phyloP scores from a whole-genome alignment of 2,888 invertebrate species.

The Lydus trimaculatus region DNA sequence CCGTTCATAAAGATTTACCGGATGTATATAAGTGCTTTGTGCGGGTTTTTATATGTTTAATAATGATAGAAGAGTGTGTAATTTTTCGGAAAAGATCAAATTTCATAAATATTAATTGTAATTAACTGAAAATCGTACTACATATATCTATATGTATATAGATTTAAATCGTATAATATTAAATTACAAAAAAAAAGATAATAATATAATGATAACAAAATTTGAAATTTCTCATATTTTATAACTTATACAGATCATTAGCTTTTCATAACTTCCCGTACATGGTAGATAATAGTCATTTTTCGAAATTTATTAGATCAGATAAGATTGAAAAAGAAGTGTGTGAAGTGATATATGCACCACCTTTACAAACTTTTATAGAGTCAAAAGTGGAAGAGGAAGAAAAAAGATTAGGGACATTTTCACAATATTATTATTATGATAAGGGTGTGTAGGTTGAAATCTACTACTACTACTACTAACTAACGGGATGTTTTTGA shows the following conservation, averaged over 20 bases:
- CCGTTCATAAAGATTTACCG: too few species aligned
- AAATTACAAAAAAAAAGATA: background rate
- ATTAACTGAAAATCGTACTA: background rate
- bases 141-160: too few species aligned
- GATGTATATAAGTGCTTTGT: too few species aligned
- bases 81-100: background rate
- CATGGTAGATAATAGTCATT: background rate
- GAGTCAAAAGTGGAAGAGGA: background rate
- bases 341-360: background rate
- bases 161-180: background rate
- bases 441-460: background rate
- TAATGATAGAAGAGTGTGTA: too few species aligned
- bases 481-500: constrained; percentile 22
- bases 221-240: too few species aligned
- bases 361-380: background rate
- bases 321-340: background rate
- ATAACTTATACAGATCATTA: background rate
- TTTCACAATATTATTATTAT: background rate
- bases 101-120: background rate
- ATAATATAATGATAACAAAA: too few species aligned
- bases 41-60: too few species aligned
- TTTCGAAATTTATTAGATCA: constrained; percentile 3
- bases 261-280: constrained; percentile 1
- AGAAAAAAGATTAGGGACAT: background rate
- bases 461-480: background rate